Evolutionary conservation across 2,888 invertebrate genomes (phyloP).

Genomic region (Drosophila quinaria): DNA sequence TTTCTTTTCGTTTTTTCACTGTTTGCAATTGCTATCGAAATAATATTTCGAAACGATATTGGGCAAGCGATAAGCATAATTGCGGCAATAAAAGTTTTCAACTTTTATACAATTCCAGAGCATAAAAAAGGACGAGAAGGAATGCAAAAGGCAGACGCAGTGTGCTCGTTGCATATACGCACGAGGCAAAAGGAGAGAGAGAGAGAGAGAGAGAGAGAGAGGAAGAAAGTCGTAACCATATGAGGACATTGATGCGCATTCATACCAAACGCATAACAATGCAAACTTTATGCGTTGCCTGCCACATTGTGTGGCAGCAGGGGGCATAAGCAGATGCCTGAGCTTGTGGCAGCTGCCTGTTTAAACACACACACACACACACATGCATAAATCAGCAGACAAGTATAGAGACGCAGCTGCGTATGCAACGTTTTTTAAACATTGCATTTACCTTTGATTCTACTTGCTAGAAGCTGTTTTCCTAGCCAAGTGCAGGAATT

Average conservation of each 20-base stretch:
- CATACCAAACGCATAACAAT: conserved; percentile 77
- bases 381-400: conserved; percentile 16
- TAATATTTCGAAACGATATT: conserved; percentile 81
- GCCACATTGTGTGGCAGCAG: conserved; percentile 26
- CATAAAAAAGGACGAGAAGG: conserved; percentile 22
- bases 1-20: conserved; percentile 21
- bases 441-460: conserved; percentile 81
- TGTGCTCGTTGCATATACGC: conserved; percentile 38
- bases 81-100: conserved; percentile 85
- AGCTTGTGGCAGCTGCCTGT: conserved; percentile 42
- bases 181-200: conserved; percentile 18
- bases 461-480: conserved; percentile 55
- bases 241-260: conserved; percentile 66
- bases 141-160: conserved; percentile 19
- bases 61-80: conserved; percentile 84
- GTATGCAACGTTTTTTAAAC: conserved; percentile 68
- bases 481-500: background rate
- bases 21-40: conserved; percentile 70
- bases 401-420: conserved; percentile 58
- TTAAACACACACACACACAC: conserved; percentile 15
- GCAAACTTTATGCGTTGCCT: conserved; percentile 76
- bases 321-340: background rate
- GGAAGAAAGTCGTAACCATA: conserved; percentile 29
- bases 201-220: conserved; percentile 1
- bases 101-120: conserved; percentile 74